phyloP scores from a whole-genome alignment of 2,888 invertebrate genomes.

The Mimas tiliae region DNA sequence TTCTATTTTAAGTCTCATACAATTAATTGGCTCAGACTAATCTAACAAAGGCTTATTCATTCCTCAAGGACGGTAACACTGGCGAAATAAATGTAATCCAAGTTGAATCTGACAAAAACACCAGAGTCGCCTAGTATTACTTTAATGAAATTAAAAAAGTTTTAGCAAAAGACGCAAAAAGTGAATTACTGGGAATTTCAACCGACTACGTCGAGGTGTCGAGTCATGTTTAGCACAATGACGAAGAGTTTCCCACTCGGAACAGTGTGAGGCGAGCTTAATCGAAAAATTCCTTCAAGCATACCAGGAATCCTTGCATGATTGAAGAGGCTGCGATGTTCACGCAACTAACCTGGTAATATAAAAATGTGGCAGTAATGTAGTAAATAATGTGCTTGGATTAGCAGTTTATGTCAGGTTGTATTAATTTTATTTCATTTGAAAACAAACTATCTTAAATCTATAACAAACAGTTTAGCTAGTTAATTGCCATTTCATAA shows the following conservation, averaged over 20 bases:
- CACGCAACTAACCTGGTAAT: conserved; percentile 26
- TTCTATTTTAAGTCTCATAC: not conserved
- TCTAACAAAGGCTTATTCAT: not conserved
- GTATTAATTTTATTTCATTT: too few relatives aligned
- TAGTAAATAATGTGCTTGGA: not conserved
- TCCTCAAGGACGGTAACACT: not conserved
- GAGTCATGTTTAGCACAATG: conserved; percentile 56
- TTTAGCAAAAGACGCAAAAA: conserved; percentile 38
- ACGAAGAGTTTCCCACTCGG: conserved; percentile 42
- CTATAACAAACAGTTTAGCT: too few relatives aligned
- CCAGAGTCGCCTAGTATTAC: conserved; percentile 26
- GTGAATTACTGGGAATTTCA: conserved; percentile 38
- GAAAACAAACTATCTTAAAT: too few relatives aligned
- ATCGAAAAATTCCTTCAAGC: conserved; percentile 62
- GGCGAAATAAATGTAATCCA: not conserved
- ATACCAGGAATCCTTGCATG: conserved; percentile 57
- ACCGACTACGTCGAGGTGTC: conserved; percentile 40
- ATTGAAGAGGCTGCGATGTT: conserved; percentile 46
- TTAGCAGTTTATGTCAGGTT: not conserved
- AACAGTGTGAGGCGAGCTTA: conserved; percentile 48
- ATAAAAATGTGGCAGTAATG: not conserved
- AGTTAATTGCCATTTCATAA: too few relatives aligned
- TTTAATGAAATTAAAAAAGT: conserved; percentile 48
- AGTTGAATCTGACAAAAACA: conserved; percentile 6
- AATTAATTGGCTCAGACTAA: not conserved